Evolutionary conservation across 2,888 invertebrate genomes (phyloP).

Genomic region (Drosophila atroscutellata): DNA sequence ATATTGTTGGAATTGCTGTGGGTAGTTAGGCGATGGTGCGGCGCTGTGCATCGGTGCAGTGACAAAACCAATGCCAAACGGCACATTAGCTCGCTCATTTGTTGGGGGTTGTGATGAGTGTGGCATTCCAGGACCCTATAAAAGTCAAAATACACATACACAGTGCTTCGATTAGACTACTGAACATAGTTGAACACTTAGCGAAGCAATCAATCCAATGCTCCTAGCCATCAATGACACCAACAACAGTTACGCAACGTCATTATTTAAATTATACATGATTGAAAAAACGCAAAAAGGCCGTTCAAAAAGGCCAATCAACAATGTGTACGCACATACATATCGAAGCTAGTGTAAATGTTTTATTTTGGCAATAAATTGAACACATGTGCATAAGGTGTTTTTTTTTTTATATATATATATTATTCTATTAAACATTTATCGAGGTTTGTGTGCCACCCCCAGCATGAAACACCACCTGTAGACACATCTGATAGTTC

Average conservation of each 20-base stretch:
- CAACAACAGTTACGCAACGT: not conserved
- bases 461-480: no score
- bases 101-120: conserved; percentile 67
- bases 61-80: conserved; percentile 84
- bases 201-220: not conserved
- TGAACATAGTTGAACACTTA: conserved; percentile 5
- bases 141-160: conserved; percentile 60
- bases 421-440: not conserved
- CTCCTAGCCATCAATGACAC: not conserved
- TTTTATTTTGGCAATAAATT: not conserved
- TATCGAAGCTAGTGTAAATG: not conserved
- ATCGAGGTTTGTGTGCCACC: no score
- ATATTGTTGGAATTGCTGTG: conserved; percentile 51
- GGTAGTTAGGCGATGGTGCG: conserved; percentile 57
- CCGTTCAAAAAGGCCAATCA: not conserved
- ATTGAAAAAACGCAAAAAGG: not conserved
- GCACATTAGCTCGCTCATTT: conserved; percentile 72
- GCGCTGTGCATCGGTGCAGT: conserved; percentile 72
- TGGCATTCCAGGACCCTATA: conserved; percentile 85
- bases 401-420: not conserved
- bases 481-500: no score
- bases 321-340: not conserved
- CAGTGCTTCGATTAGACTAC: conserved; percentile 30
- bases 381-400: not conserved
- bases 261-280: not conserved